A percentile compares a stretch with the other conserved stretches of the same genome.
These are phyloP conservation scores for Chrysochloris asiatica DNA, from an alignment of 2,113 vertebrate species.

Conservation along the genomic window DNA sequence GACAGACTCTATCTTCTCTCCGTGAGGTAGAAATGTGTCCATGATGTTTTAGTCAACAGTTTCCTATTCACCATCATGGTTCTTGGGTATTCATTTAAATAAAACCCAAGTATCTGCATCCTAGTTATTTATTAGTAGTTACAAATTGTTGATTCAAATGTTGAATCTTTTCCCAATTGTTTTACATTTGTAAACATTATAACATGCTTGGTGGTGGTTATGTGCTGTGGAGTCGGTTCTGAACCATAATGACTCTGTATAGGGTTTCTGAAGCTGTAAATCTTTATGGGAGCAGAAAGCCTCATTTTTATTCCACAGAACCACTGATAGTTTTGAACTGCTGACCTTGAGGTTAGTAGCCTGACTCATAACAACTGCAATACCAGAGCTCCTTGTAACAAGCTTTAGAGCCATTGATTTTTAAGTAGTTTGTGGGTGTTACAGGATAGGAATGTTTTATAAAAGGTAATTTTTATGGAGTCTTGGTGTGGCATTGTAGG, in stretches of 20 bases:
- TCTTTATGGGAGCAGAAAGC: too few species aligned
- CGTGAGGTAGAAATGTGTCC: accelerated
- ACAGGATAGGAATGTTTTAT: not conserved
- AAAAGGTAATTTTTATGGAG: not conserved
- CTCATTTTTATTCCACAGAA: too few species aligned
- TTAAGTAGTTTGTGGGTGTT: not conserved
- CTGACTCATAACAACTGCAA: too few species aligned
- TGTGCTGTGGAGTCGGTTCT: too few species aligned
- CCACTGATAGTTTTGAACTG: too few species aligned
- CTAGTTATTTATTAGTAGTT: not conserved
- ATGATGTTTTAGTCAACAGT: not conserved
- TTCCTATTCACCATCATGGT: not conserved
- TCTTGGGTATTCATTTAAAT: not conserved
- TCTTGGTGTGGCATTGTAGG: too few species aligned
- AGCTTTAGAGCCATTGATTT: not conserved
- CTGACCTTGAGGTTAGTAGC: too few species aligned
- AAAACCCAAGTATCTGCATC: not conserved
- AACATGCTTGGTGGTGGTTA: too few species aligned
- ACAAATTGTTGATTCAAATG: not conserved
- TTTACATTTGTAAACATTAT: constrained; percentile 1
- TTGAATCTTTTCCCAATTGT: not conserved
- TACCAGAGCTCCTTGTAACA: too few species aligned
- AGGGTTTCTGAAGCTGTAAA: too few species aligned
- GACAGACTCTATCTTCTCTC: not conserved
- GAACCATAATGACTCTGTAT: too few species aligned